Evolutionary conservation across 2,888 invertebrate genomes (phyloP).

Genomic region (Dolichomitus sp.): DNA sequence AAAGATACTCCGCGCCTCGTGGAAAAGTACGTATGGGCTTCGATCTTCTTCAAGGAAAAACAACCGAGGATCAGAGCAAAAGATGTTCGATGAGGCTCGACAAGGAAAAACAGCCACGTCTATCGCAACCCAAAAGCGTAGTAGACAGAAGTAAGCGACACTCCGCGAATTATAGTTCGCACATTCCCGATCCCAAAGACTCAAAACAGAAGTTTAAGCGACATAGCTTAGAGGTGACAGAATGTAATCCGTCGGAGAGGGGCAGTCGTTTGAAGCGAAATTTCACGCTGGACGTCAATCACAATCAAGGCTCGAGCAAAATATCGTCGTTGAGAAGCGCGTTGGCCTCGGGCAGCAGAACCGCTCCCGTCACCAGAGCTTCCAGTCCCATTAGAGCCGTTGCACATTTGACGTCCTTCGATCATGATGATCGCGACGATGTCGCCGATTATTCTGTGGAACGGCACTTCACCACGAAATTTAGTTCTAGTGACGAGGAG

Average conservation of each 20-base stretch:
- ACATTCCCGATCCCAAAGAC: conserved; percentile 78
- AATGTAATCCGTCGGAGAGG: conserved; percentile 74
- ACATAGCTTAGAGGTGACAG: conserved; percentile 81
- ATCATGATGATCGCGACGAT: conserved; percentile 56
- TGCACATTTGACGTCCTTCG: conserved; percentile 70
- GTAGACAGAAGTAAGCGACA: conserved; percentile 80
- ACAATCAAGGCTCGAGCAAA: conserved; percentile 84
- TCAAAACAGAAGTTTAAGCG: conserved; percentile 79
- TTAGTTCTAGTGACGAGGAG: conserved; percentile 82
- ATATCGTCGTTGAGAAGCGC: conserved; percentile 82
- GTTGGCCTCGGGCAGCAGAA: conserved; percentile 81
- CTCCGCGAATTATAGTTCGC: conserved; percentile 77
- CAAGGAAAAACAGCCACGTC: conserved; percentile 74
- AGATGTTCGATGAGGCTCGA: conserved; percentile 75
- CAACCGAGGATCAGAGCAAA: conserved; percentile 76
- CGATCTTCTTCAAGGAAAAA: conserved; percentile 53
- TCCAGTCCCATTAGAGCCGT: conserved; percentile 81
- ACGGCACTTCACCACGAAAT: conserved; percentile 75
- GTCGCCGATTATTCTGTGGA: conserved; percentile 68
- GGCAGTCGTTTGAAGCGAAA: conserved; percentile 70
- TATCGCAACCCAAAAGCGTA: conserved; percentile 72
- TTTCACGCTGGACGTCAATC: conserved; percentile 82
- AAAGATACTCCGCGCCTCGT: conserved; percentile 71
- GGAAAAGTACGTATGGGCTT: conserved; percentile 73
- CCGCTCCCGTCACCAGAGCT: conserved; percentile 83